A percentile compares a stretch with the other conserved stretches of the same genome.
These are phyloP conservation scores for Leptatherina wallacei DNA, from an alignment of 2,797 vertebrate species.

Conservation along the genomic window DNA sequence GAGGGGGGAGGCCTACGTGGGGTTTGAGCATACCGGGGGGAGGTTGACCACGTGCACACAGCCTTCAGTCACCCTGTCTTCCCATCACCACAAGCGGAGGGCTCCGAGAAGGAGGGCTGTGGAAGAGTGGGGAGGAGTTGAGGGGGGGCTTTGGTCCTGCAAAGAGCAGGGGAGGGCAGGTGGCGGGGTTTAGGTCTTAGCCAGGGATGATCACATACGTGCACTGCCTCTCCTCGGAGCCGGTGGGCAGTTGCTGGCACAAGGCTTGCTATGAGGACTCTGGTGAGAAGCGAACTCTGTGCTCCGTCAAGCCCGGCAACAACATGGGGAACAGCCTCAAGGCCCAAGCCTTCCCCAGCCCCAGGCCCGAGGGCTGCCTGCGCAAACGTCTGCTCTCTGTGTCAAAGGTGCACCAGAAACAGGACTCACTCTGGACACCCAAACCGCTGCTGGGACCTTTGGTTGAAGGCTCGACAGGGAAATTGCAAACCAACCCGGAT, in stretches of 20 bases:
- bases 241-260: slow-evolving; percentile 85
- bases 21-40: slow-evolving; percentile 44
- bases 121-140: slow-evolving; percentile 60
- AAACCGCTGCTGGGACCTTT: slow-evolving; percentile 81
- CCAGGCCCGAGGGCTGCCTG: slow-evolving; percentile 76
- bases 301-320: slow-evolving; percentile 64
- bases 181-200: slow-evolving; percentile 61
- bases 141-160: slow-evolving; percentile 41
- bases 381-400: slow-evolving; percentile 83
- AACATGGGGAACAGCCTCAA: slow-evolving; percentile 87
- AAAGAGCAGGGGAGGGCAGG: slow-evolving; percentile 57
- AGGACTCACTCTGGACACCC: slow-evolving; percentile 87
- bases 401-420: slow-evolving; percentile 84
- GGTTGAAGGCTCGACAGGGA: slow-evolving; percentile 41
- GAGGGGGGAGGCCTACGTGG: slow-evolving; percentile 54
- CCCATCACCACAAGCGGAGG: slow-evolving; percentile 57
- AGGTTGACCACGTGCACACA: slow-evolving; percentile 39
- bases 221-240: slow-evolving; percentile 84
- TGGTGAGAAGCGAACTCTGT: slow-evolving; percentile 78
- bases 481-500: slow-evolving; percentile 56
- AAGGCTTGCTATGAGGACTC: slow-evolving; percentile 83
- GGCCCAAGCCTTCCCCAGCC: slow-evolving; percentile 54
- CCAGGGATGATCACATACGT: slow-evolving; percentile 86
- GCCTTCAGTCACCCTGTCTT: slow-evolving; percentile 36
- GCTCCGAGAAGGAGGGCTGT: slow-evolving; percentile 44